These are phyloP conservation scores for Gastracanthus pulcherrimus DNA, from an alignment of 2,888 invertebrate genomes.

Conservation along the genomic window DNA sequence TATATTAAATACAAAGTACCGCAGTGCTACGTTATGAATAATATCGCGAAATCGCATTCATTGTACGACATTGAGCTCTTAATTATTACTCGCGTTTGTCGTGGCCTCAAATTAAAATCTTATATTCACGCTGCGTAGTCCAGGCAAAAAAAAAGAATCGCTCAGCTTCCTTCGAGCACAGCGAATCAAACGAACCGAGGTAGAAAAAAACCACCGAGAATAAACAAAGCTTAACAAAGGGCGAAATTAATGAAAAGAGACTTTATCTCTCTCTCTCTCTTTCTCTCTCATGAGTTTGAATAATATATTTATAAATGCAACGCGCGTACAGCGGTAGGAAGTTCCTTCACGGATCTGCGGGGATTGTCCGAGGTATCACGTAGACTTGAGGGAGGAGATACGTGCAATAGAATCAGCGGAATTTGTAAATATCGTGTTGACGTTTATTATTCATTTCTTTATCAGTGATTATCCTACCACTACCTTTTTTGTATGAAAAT, in stretches of 20 bases:
- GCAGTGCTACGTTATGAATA: not conserved
- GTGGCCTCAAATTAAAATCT: not conserved
- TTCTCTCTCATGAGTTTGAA: not conserved
- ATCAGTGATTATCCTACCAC: too few relatives aligned
- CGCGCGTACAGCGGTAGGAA: not conserved
- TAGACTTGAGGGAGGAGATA: not conserved
- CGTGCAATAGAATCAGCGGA: not conserved
- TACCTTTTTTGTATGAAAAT: too few relatives aligned
- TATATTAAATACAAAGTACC: not conserved
- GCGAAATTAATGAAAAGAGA: slow-evolving; percentile 41
- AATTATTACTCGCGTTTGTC: not conserved
- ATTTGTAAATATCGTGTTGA: not conserved
- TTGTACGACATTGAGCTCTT: not conserved
- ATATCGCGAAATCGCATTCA: not conserved
- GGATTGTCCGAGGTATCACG: slow-evolving; percentile 15
- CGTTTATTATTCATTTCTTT: too few relatives aligned
- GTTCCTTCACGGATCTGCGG: not conserved
- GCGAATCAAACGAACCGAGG: not conserved
- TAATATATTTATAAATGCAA: slow-evolving; percentile 32
- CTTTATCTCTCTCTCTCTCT: not conserved
- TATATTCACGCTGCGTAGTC: not conserved
- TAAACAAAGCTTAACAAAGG: slow-evolving; percentile 44
- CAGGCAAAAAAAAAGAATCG: not conserved
- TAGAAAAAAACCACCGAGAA: not conserved
- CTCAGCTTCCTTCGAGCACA: not conserved